Base-by-base conservation (phyloP, 1,140 invertebrate species). In the Helicoverpa armigera region DNA sequence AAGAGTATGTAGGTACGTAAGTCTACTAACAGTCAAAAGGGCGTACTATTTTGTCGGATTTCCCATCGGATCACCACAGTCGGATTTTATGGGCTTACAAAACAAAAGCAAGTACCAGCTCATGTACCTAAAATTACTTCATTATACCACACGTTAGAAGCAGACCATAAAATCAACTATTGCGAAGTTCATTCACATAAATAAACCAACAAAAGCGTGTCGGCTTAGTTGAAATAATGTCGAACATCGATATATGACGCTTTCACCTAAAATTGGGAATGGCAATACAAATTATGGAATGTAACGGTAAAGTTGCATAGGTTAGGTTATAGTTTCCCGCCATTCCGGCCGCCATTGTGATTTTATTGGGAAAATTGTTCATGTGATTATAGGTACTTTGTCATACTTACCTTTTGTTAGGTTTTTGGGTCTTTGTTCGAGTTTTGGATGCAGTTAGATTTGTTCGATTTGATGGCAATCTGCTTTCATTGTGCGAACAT, bases 191-290 rank as follows among this genome's bases (percentile, higher is more conserved):
- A 61, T 82, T 74, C 69, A 79, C 81, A 77, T 48, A 63, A 48
- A 53, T 35, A 54, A 50, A 29, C 18, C 12, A 61, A 65, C 74
- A 76, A 63, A 43, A 77, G 18, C 58, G n/a, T 63, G 53, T 80
- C 83, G 83, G 85, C 87, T 87, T 85, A 50, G 50, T 69, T 79
- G 54, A 72, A 87, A 85, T 86, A 56, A 82, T 83, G 85, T 86
- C 87, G 61, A 86, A 73, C 82, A 84, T 83, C 75, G 70, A 83
- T 83, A 72, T n/a, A 87, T 72, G 69, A 72, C 87, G 88, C 89
- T 91, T 90, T 91, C 89, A 81, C 86, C 82, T 83, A 83, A 88
- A 85, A 83, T 81, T 70, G 1, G 70, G 69, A 82, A 82, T 85
- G 74, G 82, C 65, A 54, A 80, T 82, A 72, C 82, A 61, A 80